A percentile compares a stretch with the other conserved stretches of the same genome.
Evolutionary conservation across 2,113 vertebrate species (phyloP).

Genomic region (Martes martes): DNA sequence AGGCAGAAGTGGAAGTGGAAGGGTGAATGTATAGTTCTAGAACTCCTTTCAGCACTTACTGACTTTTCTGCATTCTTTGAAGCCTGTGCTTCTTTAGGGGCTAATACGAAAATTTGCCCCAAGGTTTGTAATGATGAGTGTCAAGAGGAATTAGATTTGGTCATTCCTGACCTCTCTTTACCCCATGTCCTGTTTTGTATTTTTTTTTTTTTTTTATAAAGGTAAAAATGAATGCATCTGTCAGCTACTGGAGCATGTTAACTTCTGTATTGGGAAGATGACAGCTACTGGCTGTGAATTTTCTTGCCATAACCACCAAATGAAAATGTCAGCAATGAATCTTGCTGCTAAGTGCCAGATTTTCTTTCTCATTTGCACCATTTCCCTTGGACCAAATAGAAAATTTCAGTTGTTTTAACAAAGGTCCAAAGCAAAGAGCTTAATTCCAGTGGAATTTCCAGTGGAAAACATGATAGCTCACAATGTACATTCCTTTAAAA

Average conservation of each 20-base stretch:
- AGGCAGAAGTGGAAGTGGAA: conserved; percentile 16
- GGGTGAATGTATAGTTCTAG: background rate
- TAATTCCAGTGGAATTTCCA: background rate
- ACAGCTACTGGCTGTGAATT: conserved; percentile 59
- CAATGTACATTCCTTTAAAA: background rate
- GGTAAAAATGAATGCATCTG: conserved; percentile 59
- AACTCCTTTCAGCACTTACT: background rate
- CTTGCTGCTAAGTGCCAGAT: conserved; percentile 8
- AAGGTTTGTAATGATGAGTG: background rate
- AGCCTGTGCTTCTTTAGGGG: background rate
- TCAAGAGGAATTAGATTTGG: conserved; percentile 37
- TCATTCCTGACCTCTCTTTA: background rate
- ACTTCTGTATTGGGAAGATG: conserved; percentile 42
- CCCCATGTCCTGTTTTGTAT: background rate
- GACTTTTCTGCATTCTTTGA: background rate
- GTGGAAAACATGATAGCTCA: background rate
- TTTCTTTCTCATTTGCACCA: conserved; percentile 10
- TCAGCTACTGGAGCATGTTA: conserved; percentile 52
- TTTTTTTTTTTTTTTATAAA: conserved; percentile 1
- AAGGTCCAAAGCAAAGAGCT: background rate
- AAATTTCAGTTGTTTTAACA: background rate
- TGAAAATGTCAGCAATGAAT: conserved; percentile 63
- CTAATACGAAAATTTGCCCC: background rate
- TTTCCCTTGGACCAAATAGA: conserved; percentile 11
- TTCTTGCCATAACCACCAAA: conserved; percentile 65